A percentile compares a stretch with the other conserved stretches of the same genome.
Conservation (phyloP, 2,888 invertebrate species). For the Machimus atricapillus region DNA sequence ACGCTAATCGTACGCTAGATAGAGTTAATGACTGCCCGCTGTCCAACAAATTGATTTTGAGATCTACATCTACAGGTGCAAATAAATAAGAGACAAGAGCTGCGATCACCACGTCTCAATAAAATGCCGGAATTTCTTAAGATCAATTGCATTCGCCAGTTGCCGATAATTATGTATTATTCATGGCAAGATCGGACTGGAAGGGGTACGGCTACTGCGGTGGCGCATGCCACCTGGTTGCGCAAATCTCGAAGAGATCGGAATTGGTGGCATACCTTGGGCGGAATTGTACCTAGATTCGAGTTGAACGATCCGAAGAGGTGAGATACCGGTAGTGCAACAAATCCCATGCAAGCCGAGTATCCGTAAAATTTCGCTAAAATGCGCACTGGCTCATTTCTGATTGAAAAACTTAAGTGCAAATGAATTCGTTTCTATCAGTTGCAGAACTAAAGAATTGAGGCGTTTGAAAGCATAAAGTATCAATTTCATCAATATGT, state of each 20-base stretch:
- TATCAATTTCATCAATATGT: not conserved
- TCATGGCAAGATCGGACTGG: conserved; percentile 16
- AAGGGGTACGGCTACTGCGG: conserved; percentile 7
- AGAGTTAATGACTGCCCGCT: conserved; percentile 34
- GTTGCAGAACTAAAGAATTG: not conserved
- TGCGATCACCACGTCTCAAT: conserved; percentile 12
- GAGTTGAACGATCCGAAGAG: not conserved
- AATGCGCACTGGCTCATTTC: not conserved
- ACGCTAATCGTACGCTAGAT: conserved; percentile 21
- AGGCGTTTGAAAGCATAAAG: not conserved
- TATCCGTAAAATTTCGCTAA: not conserved
- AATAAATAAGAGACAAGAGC: conserved; percentile 35
- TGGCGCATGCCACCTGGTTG: conserved; percentile 16
- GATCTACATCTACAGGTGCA: conserved; percentile 32
- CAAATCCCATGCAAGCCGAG: not conserved
- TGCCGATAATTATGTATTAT: conserved; percentile 36
- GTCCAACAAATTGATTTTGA: conserved; percentile 36
- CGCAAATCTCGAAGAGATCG: not conserved
- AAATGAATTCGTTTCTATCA: not conserved
- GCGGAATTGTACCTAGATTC: not conserved
- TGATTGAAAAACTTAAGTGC: not conserved
- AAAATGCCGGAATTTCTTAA: conserved; percentile 34
- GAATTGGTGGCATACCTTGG: conserved; percentile 4
- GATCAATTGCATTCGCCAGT: conserved; percentile 31
- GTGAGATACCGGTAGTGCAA: not conserved